A percentile compares a stretch with the other conserved stretches of the same genome.
phyloP scores from a whole-genome alignment of 2,888 invertebrate genomes.

The Nysson spinosus region DNA sequence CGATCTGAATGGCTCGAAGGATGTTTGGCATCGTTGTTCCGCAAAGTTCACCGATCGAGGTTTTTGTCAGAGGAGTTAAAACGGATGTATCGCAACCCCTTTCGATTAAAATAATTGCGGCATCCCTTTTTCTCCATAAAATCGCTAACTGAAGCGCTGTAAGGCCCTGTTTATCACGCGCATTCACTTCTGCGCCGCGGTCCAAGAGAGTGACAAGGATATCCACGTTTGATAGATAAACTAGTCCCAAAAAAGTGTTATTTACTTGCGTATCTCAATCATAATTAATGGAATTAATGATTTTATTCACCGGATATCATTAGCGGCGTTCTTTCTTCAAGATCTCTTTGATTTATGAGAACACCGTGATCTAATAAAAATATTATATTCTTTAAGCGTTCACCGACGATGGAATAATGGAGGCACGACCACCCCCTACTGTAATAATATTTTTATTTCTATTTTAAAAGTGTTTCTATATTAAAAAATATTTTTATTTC shows the following conservation, averaged over 20 bases:
- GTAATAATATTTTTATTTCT: conserved; percentile 1
- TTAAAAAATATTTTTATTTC: too few relatives aligned
- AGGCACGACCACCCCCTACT: conserved; percentile 61
- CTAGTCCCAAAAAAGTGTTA: too few relatives aligned
- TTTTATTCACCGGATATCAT: conserved; percentile 56
- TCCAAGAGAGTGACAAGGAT: conserved; percentile 46
- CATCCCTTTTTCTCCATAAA: conserved; percentile 51
- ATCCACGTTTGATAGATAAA: conserved; percentile 49
- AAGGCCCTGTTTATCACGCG: conserved; percentile 39
- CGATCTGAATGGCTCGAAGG: conserved; percentile 37
- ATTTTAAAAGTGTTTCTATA: background rate
- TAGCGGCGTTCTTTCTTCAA: conserved; percentile 52
- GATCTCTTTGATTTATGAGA: conserved; percentile 40
- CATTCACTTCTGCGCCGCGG: conserved; percentile 38
- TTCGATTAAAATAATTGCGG: conserved; percentile 41
- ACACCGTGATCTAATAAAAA: conserved; percentile 44
- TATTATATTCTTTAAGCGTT: conserved; percentile 44
- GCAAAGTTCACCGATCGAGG: conserved; percentile 40
- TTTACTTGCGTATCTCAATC: too few relatives aligned
- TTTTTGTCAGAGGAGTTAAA: conserved; percentile 24
- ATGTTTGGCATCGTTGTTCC: conserved; percentile 50
- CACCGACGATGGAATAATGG: conserved; percentile 56
- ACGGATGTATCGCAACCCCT: conserved; percentile 17
- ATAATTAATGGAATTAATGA: too few relatives aligned
- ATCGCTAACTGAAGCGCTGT: conserved; percentile 57